Evolutionary conservation across 2,113 vertebrate genomes (phyloP), one percentile per base, ranked within the genome.

Genomic region (Gymnogyps californianus): DNA sequence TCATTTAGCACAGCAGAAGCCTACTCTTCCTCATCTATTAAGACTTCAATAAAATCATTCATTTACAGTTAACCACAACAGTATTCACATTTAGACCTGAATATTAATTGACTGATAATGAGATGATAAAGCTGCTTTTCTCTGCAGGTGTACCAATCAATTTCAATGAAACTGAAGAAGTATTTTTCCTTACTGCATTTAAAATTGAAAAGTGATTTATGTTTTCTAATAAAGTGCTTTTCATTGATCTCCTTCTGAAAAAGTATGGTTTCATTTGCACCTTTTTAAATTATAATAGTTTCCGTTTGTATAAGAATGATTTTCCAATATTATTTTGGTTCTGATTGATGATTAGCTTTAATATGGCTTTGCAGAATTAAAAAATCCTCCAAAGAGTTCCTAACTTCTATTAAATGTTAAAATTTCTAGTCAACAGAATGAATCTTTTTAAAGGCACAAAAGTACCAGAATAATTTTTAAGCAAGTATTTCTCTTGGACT

Each of bases 51-150:
- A 98, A 98, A 98, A 97, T 98, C 97, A 98, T 98, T 98, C 93
- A 93, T 98, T 98, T 98, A 98, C 98, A 98, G 98, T 98, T 98
- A 98, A 98, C 97, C 90, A 97, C 98, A 98, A 98, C 98, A 98
- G 98, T 98, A 99, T 98, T 99, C 98, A 98, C 98, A 98, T 98
- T 99, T 98, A 98, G 98, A 98, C 92, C 96, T 98, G 98, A 99
- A 99, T 99, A 99, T 99, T 99, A 99, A 99, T 99, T 99, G 99
- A 98, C 98, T 99, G 98, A 99, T 99, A 99, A 99, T 98, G 98
- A 99, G 98, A 98, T 97, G 98, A 99, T 99, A 99, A 99, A 98
- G 93, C 94, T 94, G 93, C 97, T 97, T 98, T 97, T 97, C 98
- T 98, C 98, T 97, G 98, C 98, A 99, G 98, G 98, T 99, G 97